Base-by-base conservation (phyloP, 1,140 invertebrate genomes). In the Limonius californicus region DNA sequence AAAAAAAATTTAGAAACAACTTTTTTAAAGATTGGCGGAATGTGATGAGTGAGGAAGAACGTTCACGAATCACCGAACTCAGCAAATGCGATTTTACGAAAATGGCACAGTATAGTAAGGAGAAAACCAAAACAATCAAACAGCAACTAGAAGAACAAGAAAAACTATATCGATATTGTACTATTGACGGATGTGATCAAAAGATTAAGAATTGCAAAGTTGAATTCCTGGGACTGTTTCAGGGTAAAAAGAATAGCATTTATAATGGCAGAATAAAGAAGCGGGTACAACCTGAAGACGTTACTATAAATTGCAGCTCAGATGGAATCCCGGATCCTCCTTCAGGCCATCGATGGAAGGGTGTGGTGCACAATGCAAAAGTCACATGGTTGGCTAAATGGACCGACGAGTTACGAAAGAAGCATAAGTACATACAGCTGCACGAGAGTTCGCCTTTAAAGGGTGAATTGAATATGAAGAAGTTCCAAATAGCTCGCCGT, bases 371-470 rank as follows among this genome's bases (percentile, higher is more conserved):
- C 11, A 11, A 32, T 32, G 4, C 27, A 32, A 11, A 4, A 4
- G 27, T 32, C 11, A 32, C 27, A 11, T 32, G 11, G 27, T 11
- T 32, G 4, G 27, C 27, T 6, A 6, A 4, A 6, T 32, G 27
- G 27, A 32, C 27, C 11, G 27, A 32, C 4, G 11, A 32, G 4
- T 4, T 32, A 32, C 11, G 11, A 32, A 32, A 32, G 4, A 4
- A 32, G 11, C 4, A 6, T 4, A 32, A 32, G 11, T 32, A 32
- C 11, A 32, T 32, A 23, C 99, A 99, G 98, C 84, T 99, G 69
- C 99, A 99, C 86, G 95, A 97, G 23, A 95, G 95, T 55, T 99
- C 96, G n/a, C 96, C 97, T 78, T 80, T 99, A 14, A 99, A 99
- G 80, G 97, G 96, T 53, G 96, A 99, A 81, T 99, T 99, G 77